Percentiles rank a stretch among this genome's conserved stretches.
Conservation (phyloP, 2,113 vertebrate genomes). For the Eidolon helvum region DNA sequence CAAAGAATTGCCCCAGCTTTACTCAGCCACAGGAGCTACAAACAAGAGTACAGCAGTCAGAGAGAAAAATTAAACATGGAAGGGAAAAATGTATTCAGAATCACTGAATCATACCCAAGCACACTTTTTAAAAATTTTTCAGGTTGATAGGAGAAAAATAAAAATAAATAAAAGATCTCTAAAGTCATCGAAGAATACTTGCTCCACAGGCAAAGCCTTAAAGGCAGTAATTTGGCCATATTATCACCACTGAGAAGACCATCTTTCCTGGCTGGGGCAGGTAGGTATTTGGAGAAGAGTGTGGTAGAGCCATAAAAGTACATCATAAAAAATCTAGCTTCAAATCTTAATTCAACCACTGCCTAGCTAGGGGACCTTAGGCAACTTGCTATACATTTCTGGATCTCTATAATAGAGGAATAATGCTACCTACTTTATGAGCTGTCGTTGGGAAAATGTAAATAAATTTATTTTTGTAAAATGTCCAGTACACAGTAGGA, state of each 20-base stretch:
- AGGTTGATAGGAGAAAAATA: constrained; percentile 29
- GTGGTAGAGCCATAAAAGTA: background rate
- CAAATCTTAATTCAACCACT: background rate
- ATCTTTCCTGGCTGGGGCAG: background rate
- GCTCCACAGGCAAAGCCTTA: background rate
- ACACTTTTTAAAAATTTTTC: too few relatives aligned
- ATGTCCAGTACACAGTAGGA: background rate
- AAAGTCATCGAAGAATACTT: background rate
- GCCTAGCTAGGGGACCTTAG: background rate
- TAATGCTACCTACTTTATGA: background rate
- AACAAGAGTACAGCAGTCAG: constrained; percentile 32
- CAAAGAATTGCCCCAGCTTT: constrained; percentile 46
- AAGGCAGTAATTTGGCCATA: background rate
- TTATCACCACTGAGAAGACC: background rate
- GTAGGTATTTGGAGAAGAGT: background rate
- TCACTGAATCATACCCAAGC: constrained; percentile 49
- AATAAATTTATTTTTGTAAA: background rate
- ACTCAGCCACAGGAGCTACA: constrained; percentile 4
- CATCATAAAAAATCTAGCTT: background rate
- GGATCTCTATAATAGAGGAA: background rate
- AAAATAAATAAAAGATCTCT: constrained; percentile 44
- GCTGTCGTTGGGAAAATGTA: background rate
- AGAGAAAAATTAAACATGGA: constrained; percentile 56
- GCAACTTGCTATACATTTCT: background rate
- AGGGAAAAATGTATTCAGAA: background rate